These are phyloP conservation scores for Jaculus jaculus DNA, from an alignment of 2,113 vertebrate genomes.

Conservation along the genomic window DNA sequence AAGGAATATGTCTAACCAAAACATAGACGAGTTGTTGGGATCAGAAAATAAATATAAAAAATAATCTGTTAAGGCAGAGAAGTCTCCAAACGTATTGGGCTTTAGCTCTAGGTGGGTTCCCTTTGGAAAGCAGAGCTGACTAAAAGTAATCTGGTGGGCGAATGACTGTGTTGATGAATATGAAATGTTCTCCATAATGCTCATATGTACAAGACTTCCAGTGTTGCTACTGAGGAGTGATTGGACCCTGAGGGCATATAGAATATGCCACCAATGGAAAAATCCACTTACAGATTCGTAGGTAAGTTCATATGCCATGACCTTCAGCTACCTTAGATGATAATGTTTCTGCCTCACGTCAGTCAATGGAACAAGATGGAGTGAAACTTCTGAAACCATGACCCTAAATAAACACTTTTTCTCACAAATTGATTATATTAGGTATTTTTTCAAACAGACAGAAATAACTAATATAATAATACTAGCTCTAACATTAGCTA, in stretches of 20 bases:
- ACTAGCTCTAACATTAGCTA: not conserved
- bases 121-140: not conserved
- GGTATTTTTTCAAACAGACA: not conserved
- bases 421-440: too few species aligned
- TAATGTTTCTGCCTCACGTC: not conserved
- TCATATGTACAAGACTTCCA: not conserved
- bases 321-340: not conserved
- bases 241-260: not conserved
- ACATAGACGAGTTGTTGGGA: too few species aligned
- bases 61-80: not conserved
- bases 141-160: not conserved
- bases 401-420: not conserved
- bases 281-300: not conserved
- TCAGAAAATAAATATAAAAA: too few species aligned
- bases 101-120: not conserved
- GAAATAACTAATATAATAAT: too few species aligned
- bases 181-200: not conserved
- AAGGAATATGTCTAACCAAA: too few species aligned
- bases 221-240: too few species aligned
- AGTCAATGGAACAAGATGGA: not conserved
- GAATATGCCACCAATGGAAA: not conserved
- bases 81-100: not conserved
- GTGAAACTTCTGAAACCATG: not conserved
- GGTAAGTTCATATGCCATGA: too few species aligned
- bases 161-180: not conserved